Conservation (phyloP, 2,888 invertebrate genomes). For the Hypomecis atomaria region DNA sequence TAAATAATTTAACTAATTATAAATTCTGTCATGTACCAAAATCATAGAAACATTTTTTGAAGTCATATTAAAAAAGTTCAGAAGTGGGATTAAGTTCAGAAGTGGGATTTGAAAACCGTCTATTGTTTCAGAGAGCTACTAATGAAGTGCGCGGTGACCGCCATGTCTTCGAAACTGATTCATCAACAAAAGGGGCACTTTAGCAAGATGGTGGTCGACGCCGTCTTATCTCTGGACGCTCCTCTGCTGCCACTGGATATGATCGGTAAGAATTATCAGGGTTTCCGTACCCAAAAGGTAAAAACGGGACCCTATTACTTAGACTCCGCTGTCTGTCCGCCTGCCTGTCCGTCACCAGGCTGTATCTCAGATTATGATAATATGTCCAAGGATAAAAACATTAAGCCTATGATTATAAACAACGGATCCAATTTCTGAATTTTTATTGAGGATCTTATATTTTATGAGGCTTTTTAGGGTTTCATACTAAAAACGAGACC, state of each 20-base stretch:
- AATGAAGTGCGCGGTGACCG: constrained; percentile 97
- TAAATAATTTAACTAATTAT: too few relatives aligned
- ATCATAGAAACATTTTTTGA: too few relatives aligned
- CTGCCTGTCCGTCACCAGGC: too few relatives aligned
- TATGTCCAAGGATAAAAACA: too few relatives aligned
- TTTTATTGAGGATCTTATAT: constrained; percentile 40
- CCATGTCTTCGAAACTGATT: constrained; percentile 98
- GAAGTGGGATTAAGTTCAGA: too few relatives aligned
- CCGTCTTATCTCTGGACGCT: constrained; percentile 94
- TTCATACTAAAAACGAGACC: too few relatives aligned
- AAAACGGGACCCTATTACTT: too few relatives aligned
- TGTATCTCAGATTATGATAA: too few relatives aligned
- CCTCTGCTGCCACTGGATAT: constrained; percentile 96
- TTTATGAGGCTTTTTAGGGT: constrained; percentile 51
- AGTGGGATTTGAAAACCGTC: constrained; percentile 32
- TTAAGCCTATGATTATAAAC: constrained; percentile 54
- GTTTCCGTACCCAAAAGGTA: too few relatives aligned
- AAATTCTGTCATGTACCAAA: too few relatives aligned
- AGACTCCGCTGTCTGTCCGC: too few relatives aligned
- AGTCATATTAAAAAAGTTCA: too few relatives aligned
- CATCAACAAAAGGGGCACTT: constrained; percentile 98
- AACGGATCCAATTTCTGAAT: constrained; percentile 59
- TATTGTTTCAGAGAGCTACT: constrained; percentile 81
- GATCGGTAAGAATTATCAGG: constrained; percentile 95
- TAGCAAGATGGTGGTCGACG: constrained; percentile 98